These are phyloP conservation scores for Pyrgus malvae DNA, from an alignment of 2,888 invertebrate species.

Conservation along the genomic window DNA sequence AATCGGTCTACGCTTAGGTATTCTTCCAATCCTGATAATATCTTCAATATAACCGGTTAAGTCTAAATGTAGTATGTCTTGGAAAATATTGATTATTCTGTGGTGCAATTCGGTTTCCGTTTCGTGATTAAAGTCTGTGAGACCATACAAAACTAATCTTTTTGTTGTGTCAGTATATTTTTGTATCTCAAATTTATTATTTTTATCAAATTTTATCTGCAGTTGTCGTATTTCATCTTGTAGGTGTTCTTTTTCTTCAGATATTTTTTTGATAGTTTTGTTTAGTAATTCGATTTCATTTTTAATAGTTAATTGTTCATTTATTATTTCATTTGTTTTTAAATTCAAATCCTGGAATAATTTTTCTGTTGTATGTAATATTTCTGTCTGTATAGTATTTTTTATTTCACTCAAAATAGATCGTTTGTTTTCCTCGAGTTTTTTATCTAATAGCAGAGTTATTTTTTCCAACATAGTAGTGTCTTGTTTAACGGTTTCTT, in stretches of 20 bases:
- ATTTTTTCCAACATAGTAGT: neutral
- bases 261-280: neutral
- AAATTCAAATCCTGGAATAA: neutral
- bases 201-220: neutral
- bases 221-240: neutral
- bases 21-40: constrained; percentile 17
- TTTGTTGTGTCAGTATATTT: neutral
- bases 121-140: constrained; percentile 17
- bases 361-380: neutral
- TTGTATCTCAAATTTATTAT: neutral
- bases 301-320: neutral
- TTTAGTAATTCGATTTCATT: neutral
- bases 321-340: neutral
- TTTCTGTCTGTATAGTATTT: neutral
- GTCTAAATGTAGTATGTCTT: constrained; percentile 14
- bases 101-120: constrained; percentile 14
- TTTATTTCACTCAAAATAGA: neutral
- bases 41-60: constrained; percentile 21
- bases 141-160: constrained; percentile 19
- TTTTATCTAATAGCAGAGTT: neutral
- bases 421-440: constrained; percentile 3
- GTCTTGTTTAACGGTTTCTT: neutral
- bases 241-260: too few relatives aligned
- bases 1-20: constrained; percentile 14
- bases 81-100: constrained; percentile 5